Evolutionary conservation across 2,797 vertebrate species (phyloP), one percentile per base, ranked within the genome.

Genomic region (Macroramphosus scolopax): DNA sequence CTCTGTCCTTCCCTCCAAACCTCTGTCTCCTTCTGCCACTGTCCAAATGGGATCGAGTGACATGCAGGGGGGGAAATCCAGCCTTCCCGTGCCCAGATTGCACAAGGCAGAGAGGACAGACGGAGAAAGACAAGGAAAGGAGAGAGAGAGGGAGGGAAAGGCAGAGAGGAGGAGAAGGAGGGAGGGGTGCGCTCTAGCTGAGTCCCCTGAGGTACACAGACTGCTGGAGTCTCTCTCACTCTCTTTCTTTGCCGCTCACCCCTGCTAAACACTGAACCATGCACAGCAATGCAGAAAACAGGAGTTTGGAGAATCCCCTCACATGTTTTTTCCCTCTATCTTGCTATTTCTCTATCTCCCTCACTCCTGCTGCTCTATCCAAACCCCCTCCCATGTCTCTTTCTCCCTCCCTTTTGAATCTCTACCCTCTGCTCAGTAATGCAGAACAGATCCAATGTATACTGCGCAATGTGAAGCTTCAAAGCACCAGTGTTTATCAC

Each of bases 391-490:
- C 36, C 24, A 35, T 13, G n/a, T 14, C 40, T 13, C n/a, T 26
- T n/a, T 8, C 24, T 48, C 38, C 49, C 43, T 38, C 42, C 39
- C 38, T 28, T 53, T 47, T 22, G 11, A 47, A 61, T 44, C 12
- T 35, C 53, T 73, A 51, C 70, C 84, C 25, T 28, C 46, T 81
- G 86, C 80, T 89, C 87, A 84, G 83, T 87, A 85, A 86, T 92
- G 84, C 73, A 72, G 84, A 85, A 72, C 80, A 25, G 71, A 87
- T 82, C 75, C 65, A 75, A 30, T 53, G 58, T 59, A 1, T 10
- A 61, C 55, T 73, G 83, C 66, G 72, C 75, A 77, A 79, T 32
- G 44, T 38, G 24, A 65, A 37, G 43, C 72, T 74, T 78, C 53
- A 66, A 44, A 72, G 72, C 60, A 47, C 31, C 49, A 17, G 2